These are phyloP conservation scores for Nyctibius bracteatus DNA, from an alignment of 2,113 vertebrate genomes.

Conservation along the genomic window DNA sequence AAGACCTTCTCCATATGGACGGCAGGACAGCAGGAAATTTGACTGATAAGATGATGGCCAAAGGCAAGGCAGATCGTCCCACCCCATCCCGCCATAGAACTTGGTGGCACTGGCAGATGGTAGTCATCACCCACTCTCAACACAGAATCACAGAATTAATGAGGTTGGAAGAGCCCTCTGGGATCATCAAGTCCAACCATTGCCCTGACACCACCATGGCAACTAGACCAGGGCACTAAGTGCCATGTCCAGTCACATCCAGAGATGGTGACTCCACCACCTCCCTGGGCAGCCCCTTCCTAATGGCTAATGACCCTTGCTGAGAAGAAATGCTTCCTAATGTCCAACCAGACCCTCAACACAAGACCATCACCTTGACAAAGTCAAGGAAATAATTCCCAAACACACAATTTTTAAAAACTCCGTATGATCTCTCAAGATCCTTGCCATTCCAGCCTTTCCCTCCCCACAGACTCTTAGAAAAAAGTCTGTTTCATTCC, in stretches of 20 bases:
- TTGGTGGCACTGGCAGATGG: not conserved
- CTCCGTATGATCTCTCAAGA: not conserved
- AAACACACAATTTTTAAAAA: not conserved
- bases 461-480: not conserved
- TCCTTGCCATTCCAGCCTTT: not conserved
- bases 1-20: too few relatives aligned
- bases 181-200: too few relatives aligned
- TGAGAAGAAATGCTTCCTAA: too few relatives aligned
- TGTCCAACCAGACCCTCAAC: too few relatives aligned
- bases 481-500: not conserved
- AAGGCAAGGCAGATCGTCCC: rapidly evolving
- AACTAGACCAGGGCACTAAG: too few relatives aligned
- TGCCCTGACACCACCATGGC: too few relatives aligned
- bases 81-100: rapidly evolving
- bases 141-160: too few relatives aligned
- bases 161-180: too few relatives aligned
- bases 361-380: not conserved
- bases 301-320: too few relatives aligned
- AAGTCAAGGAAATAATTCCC: not conserved
- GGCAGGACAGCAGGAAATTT: not conserved
- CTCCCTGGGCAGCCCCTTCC: too few relatives aligned
- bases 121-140: not conserved
- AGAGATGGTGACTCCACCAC: too few relatives aligned
- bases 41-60: rapidly evolving
- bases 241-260: too few relatives aligned